Base-by-base conservation (phyloP, 30 jellyfish, hydroid and myxozoan genomes). In the Mastigias papua region DNA sequence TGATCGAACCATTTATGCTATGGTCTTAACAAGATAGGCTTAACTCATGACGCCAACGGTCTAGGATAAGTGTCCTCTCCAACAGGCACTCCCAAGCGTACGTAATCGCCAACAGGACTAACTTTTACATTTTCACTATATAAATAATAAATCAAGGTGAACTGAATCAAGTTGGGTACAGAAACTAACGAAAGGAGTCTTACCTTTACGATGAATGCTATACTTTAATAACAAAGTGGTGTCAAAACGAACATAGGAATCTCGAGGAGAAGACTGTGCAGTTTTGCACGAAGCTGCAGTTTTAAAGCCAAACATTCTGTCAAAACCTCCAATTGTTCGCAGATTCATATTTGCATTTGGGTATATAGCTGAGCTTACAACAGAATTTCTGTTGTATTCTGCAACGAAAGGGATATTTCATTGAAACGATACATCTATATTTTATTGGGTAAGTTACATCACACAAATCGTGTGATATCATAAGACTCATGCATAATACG, bases 311-410 rank as follows among this genome's bases (percentile, higher is more conserved):
- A 75, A 69, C 48, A 54, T 2, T 5, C 35, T 35, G 57, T 62
- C 20, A 34, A 25, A 9, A 21, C 96, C 96, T 49, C 49, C 79
- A 3, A 87, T 69, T 20, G 17, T 57, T 3, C 90, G 96, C 65
- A 35, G n/a, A 1, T 48, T 73, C 0, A 26, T 62, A 7, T 30
- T 27, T 27, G 96, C 81, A 19, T 31, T 66, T 20, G 86, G 90
- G 80, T 57, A 78, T 25, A n/a, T 21, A 25, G 30, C 30, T 9
- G 87, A 69, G 57, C 37, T 64, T 21, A 75, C 79, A 25, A 46
- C 22, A 33, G 73, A 31, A 23, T 87, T 76, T 26, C 49, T 76
- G 35, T 78, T 58, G 42, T 30, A 54, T 25, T 48, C 91, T 37
- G 76, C 33, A 23, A 46, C 30, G 78, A 54, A 33, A 58, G 60